Conservation (phyloP, 2,888 invertebrate genomes). For the Meganola albula region DNA sequence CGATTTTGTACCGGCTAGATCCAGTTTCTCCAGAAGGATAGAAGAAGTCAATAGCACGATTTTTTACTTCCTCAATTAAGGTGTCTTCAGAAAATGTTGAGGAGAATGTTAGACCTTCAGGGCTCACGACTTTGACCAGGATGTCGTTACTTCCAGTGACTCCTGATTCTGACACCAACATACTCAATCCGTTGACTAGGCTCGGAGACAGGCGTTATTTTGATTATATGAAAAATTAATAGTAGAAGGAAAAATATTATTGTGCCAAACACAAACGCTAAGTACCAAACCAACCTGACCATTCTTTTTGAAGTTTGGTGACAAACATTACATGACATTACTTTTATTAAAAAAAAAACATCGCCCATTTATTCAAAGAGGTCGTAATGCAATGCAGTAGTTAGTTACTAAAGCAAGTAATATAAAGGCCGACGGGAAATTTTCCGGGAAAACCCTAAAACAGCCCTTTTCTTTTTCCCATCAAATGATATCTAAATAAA, state of each 20-base stretch:
- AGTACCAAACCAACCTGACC: constrained; percentile 45
- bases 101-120: constrained; percentile 56
- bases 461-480: no score
- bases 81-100: constrained; percentile 58
- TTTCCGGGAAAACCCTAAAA: no score
- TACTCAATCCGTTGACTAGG: constrained; percentile 18
- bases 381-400: no score
- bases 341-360: no score
- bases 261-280: constrained; percentile 43
- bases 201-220: no score
- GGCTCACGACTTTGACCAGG: constrained; percentile 57
- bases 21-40: constrained; percentile 61
- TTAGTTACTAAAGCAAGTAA: no score
- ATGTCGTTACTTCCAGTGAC: constrained; percentile 41
- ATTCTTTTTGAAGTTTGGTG: constrained; percentile 30
- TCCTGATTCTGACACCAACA: constrained; percentile 58
- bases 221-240: no score
- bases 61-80: constrained; percentile 61
- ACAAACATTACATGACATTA: constrained; percentile 12
- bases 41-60: constrained; percentile 56
- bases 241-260: constrained; percentile 40
- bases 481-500: no score
- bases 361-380: no score
- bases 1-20: constrained; percentile 54
- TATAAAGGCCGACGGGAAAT: no score